Conservation (phyloP, 2,888 invertebrate species). For the Tenthredo livida region DNA sequence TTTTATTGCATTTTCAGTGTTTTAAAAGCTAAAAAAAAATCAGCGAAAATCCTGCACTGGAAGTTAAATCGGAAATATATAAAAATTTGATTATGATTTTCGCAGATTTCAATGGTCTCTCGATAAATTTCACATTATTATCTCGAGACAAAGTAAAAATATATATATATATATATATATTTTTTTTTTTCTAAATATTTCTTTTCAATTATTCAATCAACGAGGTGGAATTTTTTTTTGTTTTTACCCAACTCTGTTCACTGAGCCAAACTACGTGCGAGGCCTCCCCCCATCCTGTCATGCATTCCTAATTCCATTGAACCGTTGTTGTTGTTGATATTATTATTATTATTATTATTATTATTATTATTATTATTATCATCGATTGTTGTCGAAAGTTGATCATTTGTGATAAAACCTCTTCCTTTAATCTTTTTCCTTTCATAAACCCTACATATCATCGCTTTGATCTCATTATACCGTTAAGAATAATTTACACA, state of each 20-base stretch:
- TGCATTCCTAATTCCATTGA: conserved; percentile 21
- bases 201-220: not conserved
- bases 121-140: not conserved
- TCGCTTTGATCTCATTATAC: not conserved
- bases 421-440: not conserved
- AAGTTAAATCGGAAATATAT: not conserved
- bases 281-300: not conserved
- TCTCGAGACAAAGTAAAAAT: no score
- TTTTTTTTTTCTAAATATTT: no score
- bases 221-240: not conserved
- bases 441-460: not conserved
- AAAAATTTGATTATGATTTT: not conserved
- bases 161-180: no score
- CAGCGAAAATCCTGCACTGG: not conserved
- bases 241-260: not conserved
- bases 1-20: not conserved
- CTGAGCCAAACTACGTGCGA: not conserved
- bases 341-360: not conserved
- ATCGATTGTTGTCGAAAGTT: not conserved
- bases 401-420: conserved; percentile 1
- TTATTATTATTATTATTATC: no score
- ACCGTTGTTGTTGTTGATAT: not conserved
- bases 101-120: not conserved
- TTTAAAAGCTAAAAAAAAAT: not conserved
- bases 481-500: not conserved